A percentile compares a stretch with the other conserved stretches of the same genome.
phyloP scores from a whole-genome alignment of 2,797 vertebrate genomes.

The Chaenodraco wilsoni region DNA sequence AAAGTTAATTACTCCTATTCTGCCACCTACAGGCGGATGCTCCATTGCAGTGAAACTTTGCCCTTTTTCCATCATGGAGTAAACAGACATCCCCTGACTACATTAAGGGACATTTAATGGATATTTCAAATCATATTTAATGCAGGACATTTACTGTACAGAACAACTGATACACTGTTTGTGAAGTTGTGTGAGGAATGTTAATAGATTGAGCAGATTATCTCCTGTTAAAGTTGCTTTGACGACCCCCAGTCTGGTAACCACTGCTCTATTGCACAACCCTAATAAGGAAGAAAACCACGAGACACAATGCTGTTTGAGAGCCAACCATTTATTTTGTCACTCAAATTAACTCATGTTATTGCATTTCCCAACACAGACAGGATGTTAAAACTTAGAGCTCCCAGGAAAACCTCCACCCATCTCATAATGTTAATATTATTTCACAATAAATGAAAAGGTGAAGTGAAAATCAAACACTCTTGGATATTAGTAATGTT shows the following conservation, averaged over 20 bases:
- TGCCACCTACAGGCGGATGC: constrained; percentile 62
- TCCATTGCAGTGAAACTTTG: not conserved
- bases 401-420: not conserved
- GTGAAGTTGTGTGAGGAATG: no score
- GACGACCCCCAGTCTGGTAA: no score
- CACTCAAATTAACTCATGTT: not conserved
- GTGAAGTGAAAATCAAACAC: not conserved
- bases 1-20: constrained; percentile 2
- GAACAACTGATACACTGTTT: no score
- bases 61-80: no score
- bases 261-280: not conserved
- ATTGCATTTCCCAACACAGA: constrained; percentile 17
- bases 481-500: not conserved
- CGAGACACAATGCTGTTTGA: not conserved
- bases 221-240: no score
- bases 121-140: no score
- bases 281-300: not conserved
- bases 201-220: no score
- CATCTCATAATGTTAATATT: not conserved
- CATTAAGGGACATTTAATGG: no score
- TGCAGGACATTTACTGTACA: no score
- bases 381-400: not conserved
- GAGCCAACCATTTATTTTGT: constrained; percentile 42
- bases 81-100: no score
- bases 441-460: not conserved